Base-by-base conservation (phyloP, 2,888 invertebrate species). In the Calephelis perditalis region DNA sequence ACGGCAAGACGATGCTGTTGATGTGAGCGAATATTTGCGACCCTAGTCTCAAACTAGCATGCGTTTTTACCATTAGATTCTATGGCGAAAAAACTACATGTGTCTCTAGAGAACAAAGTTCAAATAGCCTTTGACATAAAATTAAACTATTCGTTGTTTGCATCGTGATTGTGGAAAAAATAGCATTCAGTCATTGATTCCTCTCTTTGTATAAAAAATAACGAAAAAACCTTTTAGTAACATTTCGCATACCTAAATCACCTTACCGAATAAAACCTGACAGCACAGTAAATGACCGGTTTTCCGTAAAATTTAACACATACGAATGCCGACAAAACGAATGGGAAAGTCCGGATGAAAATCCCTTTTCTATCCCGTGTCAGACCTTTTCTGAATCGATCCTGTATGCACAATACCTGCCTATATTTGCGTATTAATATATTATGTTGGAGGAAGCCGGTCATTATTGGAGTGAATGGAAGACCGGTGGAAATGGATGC, bases 291-390 rank as follows among this genome's bases (percentile, higher is more conserved):
- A 84, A 81, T 82, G 80, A 74, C 79, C 77, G 82, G 69, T 73
- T 73, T 88, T 85, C 84, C 87, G 77, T 79, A 73, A 86, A 87
- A 89, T 89, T 88, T 86, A 87, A 86, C 87, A 79, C 85, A 82
- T 84, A 81, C 78, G 68, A 67, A 64, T 65, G 65, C 64, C 49
- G 49, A 66, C 68, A 69, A 68, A 65, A 65, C 66, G 75, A 71
- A 77, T 62, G 77, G 73, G 79, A 77, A 80, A 81, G 79, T 81
- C 80, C 76, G 76, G 74, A 79, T 73, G 76, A 71, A 78, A 82
- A 83, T 82, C 84, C 86, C 81, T 79, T 69, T 71, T 71, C 72
- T 49, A 55, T 59, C 75, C 75, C 76, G 73, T 76, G 80, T 81
- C 81, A 78, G 81, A 84, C 84, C 84, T 81, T 82, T 79, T 75